Percentiles rank a stretch among this genome's conserved stretches.
Evolutionary conservation across 2,797 vertebrate genomes (phyloP).

Genomic region (Gallinago nigripennis): DNA sequence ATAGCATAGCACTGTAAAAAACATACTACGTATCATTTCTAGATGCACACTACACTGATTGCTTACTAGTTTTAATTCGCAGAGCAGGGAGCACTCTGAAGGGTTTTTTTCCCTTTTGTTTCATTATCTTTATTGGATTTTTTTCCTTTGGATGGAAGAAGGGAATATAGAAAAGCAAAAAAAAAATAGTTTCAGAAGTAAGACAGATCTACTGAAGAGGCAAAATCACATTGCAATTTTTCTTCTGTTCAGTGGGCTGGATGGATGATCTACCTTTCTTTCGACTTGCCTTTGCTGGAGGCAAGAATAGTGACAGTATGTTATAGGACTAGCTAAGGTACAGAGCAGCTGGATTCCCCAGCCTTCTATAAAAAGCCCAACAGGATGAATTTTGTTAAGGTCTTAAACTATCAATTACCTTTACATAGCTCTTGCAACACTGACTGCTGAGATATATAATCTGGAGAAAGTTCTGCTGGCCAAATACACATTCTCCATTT

Average conservation of each 20-base stretch:
- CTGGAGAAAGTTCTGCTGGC: conserved; percentile 23
- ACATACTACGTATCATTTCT: not conserved
- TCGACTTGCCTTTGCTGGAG: conserved; percentile 59
- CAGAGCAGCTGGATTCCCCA: conserved; percentile 50
- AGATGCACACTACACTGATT: not conserved
- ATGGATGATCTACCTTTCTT: conserved; percentile 59
- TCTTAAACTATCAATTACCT: conserved; percentile 58
- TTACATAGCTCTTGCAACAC: conserved; percentile 13
- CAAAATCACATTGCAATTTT: conserved; percentile 22
- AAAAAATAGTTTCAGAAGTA: not conserved
- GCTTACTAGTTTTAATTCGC: not conserved
- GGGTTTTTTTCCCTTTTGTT: not conserved
- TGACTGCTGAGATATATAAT: conserved; percentile 47
- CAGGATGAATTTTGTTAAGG: conserved; percentile 56
- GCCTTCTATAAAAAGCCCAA: conserved; percentile 48
- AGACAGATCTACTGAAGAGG: conserved; percentile 18
- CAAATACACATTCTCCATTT: conserved; percentile 28
- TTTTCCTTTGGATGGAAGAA: not conserved
- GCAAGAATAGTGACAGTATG: conserved; percentile 43
- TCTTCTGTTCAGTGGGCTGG: not conserved
- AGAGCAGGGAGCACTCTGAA: not conserved
- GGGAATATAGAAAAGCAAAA: not conserved
- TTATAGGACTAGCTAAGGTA: conserved; percentile 34
- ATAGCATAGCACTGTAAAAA: conserved; percentile 36
- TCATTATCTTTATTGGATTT: not conserved